Evolutionary conservation across 2,113 vertebrate genomes (phyloP).

Genomic region (Hirundichthys speculiger): DNA sequence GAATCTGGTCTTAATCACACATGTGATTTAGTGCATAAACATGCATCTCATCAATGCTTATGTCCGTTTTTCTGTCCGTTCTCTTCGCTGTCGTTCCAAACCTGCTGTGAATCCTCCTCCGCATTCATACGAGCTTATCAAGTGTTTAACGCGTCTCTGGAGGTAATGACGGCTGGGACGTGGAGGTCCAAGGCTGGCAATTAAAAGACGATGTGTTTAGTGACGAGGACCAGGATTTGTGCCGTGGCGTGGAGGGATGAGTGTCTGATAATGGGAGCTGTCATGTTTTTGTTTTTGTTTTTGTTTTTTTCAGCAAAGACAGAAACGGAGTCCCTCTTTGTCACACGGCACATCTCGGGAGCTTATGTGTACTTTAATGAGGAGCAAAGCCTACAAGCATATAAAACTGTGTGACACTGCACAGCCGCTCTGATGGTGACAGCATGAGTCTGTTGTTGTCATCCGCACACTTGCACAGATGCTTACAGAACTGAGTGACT

Average conservation of each 20-base stretch:
- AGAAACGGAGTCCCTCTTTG: slow-evolving; percentile 51
- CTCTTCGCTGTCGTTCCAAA: slow-evolving; percentile 29
- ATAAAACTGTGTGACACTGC: slow-evolving; percentile 54
- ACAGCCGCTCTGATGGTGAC: slow-evolving; percentile 47
- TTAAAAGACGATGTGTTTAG: slow-evolving; percentile 66
- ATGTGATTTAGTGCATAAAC: background rate
- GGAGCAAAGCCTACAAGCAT: slow-evolving; percentile 66
- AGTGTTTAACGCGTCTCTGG: slow-evolving; percentile 63
- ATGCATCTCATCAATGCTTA: slow-evolving; percentile 1
- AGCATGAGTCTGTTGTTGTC: slow-evolving; percentile 36
- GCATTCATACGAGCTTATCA: slow-evolving; percentile 41
- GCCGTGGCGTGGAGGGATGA: slow-evolving; percentile 34
- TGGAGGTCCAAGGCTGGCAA: slow-evolving; percentile 55
- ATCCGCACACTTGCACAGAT: slow-evolving; percentile 14
- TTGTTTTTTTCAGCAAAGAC: slow-evolving; percentile 48
- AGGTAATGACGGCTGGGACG: slow-evolving; percentile 45
- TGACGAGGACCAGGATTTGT: slow-evolving; percentile 45
- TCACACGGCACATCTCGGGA: slow-evolving; percentile 59
- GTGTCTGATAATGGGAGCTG: slow-evolving; percentile 59
- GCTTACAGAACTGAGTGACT: slow-evolving; percentile 29
- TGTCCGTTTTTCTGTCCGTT: slow-evolving; percentile 28
- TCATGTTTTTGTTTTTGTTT: slow-evolving; percentile 50
- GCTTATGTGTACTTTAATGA: slow-evolving; percentile 67
- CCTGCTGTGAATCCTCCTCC: slow-evolving; percentile 22
- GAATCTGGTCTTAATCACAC: slow-evolving; percentile 22